These are phyloP conservation scores for Archaeoteleia sp. DNA, from an alignment of 2,888 invertebrate species.

Conservation along the genomic window DNA sequence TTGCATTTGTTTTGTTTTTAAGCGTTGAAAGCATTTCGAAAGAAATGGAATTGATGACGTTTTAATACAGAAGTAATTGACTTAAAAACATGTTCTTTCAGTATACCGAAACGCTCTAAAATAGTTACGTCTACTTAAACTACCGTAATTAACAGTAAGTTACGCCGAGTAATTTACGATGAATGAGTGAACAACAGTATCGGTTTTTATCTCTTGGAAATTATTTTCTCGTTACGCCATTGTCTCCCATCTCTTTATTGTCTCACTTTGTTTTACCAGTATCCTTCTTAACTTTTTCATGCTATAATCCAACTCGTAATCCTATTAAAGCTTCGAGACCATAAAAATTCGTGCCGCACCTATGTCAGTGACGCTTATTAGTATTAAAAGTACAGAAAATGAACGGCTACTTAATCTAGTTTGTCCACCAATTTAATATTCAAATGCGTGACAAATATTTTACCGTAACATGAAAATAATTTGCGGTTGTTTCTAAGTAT, in stretches of 20 bases:
- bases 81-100: slow-evolving; percentile 21
- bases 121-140: slow-evolving; percentile 24
- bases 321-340: slow-evolving; percentile 59
- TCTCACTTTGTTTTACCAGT: background rate
- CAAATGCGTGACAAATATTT: too few relatives aligned
- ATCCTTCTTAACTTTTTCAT: slow-evolving; percentile 37
- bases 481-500: too few relatives aligned
- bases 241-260: slow-evolving; percentile 24
- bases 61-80: slow-evolving; percentile 14
- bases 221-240: slow-evolving; percentile 46
- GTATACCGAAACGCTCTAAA: slow-evolving; percentile 18
- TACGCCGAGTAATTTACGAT: slow-evolving; percentile 36
- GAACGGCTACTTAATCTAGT: too few relatives aligned
- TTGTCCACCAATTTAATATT: too few relatives aligned
- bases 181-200: slow-evolving; percentile 22
- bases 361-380: slow-evolving; percentile 11
- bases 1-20: too few relatives aligned
- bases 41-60: too few relatives aligned
- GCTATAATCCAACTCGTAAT: slow-evolving; percentile 53
- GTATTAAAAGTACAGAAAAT: slow-evolving; percentile 1
- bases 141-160: slow-evolving; percentile 36
- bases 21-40: too few relatives aligned
- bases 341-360: slow-evolving; percentile 56
- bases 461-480: too few relatives aligned
- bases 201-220: slow-evolving; percentile 30